Evolutionary conservation across 2,888 invertebrate species (phyloP), one percentile per base, ranked within the genome.

Genomic region (Petrolisthes manimaculis): DNA sequence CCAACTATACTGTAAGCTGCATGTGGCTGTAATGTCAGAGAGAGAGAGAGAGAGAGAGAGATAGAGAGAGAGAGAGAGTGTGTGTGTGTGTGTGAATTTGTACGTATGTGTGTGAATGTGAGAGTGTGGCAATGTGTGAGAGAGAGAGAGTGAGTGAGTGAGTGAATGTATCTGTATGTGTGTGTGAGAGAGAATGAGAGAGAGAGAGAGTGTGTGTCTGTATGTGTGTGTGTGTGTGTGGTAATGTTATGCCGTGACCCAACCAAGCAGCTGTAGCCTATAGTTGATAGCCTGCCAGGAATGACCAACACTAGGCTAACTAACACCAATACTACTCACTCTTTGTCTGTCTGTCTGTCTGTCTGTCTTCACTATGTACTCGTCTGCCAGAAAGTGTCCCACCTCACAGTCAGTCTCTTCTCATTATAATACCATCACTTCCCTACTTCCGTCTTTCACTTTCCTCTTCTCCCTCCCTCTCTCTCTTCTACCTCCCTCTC

Each of bases 131-230:
- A 37, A 37, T 37, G 18, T 37, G 78, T 37, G 78, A 54, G 55
- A 80, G 79, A 53, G 79, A 79, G 79, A 79, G 79, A 53, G 79
- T 51, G 79, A 79, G 79, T 12, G 79, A 61, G 61, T 9, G 61
- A 61, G 3, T 12, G 61, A 61, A 61, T 9, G 61, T 61, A 3
- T 12, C 1, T 9, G 18, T 12, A 61, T 12, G 61, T 61, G 61
- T 12, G 61, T 2, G 3, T 9, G 9, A 2, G 18, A 61, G 61
- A 18, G 18, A 61, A 3, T 2, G 18, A 61, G 18, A 61, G 18
- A 18, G 18, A 18, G 18, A 18, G 61, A 61, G 61, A 18, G 37
- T 37, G 37, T 37, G 37, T 37, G 37, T 37, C 1, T 37, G 37
- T 37, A 2, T 37, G 37, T 37, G 37, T 37, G 37, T 37, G 37